Evolutionary conservation across 92 coral and sea anemone genomes (phyloP).

Genomic region (Actinernus sp.): DNA sequence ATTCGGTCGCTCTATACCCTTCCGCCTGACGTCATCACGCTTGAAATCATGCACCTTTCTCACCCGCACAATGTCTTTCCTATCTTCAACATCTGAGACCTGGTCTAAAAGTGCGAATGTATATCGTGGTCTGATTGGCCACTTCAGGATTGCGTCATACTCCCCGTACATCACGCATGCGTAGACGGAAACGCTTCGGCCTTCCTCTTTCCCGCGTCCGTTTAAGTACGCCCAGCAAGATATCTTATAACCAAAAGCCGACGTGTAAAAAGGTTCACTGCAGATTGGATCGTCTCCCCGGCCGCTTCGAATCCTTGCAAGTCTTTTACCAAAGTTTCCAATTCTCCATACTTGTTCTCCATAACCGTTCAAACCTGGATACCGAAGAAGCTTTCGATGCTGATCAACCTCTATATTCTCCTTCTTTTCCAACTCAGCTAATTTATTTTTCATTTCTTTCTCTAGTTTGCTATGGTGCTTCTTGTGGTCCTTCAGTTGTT

Average conservation of each 20-base stretch:
- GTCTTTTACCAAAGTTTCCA: constrained; percentile 72
- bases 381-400: constrained; percentile 49
- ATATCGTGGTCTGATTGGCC: constrained; percentile 98
- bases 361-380: constrained; percentile 79
- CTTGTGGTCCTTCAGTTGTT: constrained; percentile 82
- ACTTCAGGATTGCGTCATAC: constrained; percentile 87
- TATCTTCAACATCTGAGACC: constrained; percentile 68
- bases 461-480: constrained; percentile 68
- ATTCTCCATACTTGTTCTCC: constrained; percentile 95
- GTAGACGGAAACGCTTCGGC: constrained; percentile 83
- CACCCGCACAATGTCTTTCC: constrained; percentile 90
- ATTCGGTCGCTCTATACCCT: constrained; percentile 92
- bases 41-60: constrained; percentile 94
- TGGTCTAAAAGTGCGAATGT: constrained; percentile 91
- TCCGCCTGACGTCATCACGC: constrained; percentile 89
- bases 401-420: constrained; percentile 11
- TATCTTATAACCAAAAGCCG: constrained; percentile 94
- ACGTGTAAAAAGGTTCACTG: constrained; percentile 95
- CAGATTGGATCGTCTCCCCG: constrained; percentile 92
- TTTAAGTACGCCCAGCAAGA: constrained; percentile 93
- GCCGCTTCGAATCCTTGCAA: constrained; percentile 85
- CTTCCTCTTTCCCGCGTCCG: constrained; percentile 93
- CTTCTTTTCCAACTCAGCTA: constrained; percentile 54
- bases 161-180: constrained; percentile 94
- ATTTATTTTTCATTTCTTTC: constrained; percentile 49